Conservation (phyloP, 2,797 vertebrate genomes). For the Aratinga solstitialis region DNA sequence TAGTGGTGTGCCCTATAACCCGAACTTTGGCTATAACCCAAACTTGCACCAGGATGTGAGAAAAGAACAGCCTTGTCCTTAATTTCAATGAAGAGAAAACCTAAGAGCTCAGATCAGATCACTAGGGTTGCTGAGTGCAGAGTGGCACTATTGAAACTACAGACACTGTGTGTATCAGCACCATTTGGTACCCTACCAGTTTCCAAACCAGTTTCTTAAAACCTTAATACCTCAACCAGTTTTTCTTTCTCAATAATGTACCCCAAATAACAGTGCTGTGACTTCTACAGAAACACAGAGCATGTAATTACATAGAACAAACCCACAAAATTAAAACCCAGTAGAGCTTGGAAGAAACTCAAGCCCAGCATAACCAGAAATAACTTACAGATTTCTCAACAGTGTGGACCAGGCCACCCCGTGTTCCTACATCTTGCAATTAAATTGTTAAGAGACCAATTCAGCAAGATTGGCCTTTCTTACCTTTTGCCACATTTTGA, state of each 20-base stretch:
- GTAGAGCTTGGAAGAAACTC: neutral
- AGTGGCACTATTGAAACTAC: neutral
- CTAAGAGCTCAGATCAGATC: neutral
- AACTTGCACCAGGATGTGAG: neutral
- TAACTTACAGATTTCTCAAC: neutral
- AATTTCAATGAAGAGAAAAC: neutral
- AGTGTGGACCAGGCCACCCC: neutral
- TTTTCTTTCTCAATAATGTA: neutral
- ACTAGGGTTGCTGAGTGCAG: neutral
- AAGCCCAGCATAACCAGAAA: neutral
- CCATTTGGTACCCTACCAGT: neutral
- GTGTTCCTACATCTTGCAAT: neutral
- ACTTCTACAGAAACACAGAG: neutral
- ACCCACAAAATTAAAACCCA: neutral
- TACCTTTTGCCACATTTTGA: constrained; percentile 99
- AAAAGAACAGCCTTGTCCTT: neutral
- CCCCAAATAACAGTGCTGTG: neutral
- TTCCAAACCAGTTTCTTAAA: neutral
- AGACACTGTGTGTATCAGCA: neutral
- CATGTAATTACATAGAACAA: neutral
- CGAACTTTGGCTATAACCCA: neutral
- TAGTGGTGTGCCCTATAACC: neutral
- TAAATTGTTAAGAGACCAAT: neutral
- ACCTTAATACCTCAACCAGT: neutral
- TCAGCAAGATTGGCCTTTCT: constrained; percentile 3